Conservation (phyloP, 2,797 vertebrate genomes). For the Todus mexicanus region DNA sequence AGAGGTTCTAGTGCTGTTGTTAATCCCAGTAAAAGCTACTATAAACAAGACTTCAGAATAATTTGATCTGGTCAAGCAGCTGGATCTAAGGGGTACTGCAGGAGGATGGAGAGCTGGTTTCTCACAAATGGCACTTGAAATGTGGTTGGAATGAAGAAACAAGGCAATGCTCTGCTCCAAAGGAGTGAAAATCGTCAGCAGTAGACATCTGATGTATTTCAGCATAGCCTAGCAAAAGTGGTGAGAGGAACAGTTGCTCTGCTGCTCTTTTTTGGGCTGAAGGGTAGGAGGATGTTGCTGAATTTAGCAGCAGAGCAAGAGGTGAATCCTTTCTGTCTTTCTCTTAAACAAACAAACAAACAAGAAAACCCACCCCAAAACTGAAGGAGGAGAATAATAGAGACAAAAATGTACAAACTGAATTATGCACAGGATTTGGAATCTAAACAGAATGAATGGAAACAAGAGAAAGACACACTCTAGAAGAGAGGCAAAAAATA, state of each 20-base stretch:
- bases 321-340: not conserved
- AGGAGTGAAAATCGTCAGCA: not conserved
- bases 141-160: not conserved
- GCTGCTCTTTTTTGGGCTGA: not conserved
- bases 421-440: not conserved
- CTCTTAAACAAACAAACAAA: not conserved
- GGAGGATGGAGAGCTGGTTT: not conserved
- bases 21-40: not conserved
- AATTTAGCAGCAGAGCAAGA: constrained; percentile 2
- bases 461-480: not conserved
- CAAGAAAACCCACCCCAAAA: too few species aligned
- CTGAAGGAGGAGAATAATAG: not conserved
- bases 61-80: not conserved
- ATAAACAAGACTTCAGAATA: not conserved
- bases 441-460: not conserved
- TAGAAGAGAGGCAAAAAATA: not conserved
- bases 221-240: not conserved
- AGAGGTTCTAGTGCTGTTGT: not conserved
- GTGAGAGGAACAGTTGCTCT: constrained; percentile 4
- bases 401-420: not conserved
- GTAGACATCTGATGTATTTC: not conserved
- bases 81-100: not conserved
- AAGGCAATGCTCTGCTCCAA: not conserved
- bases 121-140: not conserved
- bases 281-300: not conserved